A percentile compares a stretch with the other conserved stretches of the same genome.
phyloP scores from a whole-genome alignment of 2,113 vertebrate species.

The Dasyurus viverrinus region DNA sequence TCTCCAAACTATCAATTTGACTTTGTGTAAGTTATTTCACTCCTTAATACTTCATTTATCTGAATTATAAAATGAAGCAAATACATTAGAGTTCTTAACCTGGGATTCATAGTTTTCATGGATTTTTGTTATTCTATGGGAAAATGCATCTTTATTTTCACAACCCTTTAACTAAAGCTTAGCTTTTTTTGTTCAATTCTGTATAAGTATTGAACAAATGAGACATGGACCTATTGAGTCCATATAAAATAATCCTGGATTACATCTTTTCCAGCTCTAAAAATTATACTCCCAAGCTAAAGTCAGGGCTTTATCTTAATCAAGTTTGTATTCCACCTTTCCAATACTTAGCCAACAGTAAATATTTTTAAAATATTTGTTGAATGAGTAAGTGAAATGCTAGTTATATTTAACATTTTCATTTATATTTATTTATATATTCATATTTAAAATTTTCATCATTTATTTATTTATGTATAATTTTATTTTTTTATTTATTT shows the following conservation, averaged over 20 bases:
- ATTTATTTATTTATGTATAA: too few relatives aligned
- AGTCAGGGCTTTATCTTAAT: not conserved
- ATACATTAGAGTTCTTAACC: not conserved
- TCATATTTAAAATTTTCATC: too few relatives aligned
- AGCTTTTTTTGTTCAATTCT: not conserved
- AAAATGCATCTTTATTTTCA: not conserved
- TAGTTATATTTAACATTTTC: not conserved
- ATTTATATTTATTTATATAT: too few relatives aligned
- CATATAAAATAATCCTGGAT: not conserved
- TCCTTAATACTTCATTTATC: not conserved
- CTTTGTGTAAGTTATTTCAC: not conserved
- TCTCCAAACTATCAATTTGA: not conserved
- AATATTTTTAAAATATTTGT: not conserved
- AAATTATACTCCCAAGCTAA: not conserved
- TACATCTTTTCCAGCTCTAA: not conserved
- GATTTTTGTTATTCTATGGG: too few relatives aligned
- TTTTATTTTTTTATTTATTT: too few relatives aligned
- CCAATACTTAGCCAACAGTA: not conserved
- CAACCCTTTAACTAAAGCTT: not conserved
- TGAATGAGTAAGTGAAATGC: not conserved
- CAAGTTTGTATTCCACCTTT: not conserved
- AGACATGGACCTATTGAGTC: not conserved
- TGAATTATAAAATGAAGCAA: not conserved
- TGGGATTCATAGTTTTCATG: not conserved
- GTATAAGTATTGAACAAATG: not conserved